Percentiles rank a stretch among this genome's conserved stretches.
These are phyloP conservation scores for Drosophila nasuta DNA, from an alignment of 1,140 invertebrate species.

Conservation along the genomic window DNA sequence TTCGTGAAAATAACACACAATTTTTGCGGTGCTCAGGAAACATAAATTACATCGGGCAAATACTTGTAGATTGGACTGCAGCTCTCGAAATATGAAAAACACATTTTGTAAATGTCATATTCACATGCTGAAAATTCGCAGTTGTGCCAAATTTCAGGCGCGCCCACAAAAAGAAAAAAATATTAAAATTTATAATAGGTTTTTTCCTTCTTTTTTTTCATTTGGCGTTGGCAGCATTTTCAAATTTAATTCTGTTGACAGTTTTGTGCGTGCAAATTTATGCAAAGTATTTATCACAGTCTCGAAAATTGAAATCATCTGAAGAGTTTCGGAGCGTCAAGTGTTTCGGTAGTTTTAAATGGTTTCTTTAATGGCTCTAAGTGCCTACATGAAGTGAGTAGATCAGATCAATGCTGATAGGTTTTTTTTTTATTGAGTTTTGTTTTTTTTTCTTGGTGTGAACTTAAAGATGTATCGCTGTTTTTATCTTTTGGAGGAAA, in stretches of 20 bases:
- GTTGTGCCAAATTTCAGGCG: slow-evolving; percentile 56
- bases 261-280: slow-evolving; percentile 59
- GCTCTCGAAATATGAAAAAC: slow-evolving; percentile 37
- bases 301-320: slow-evolving; percentile 36
- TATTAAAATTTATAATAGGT: slow-evolving; percentile 47
- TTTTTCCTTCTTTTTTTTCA: slow-evolving; percentile 2
- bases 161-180: slow-evolving; percentile 40
- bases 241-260: slow-evolving; percentile 45
- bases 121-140: slow-evolving; percentile 49
- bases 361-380: slow-evolving; percentile 30
- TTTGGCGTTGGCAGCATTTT: slow-evolving; percentile 43
- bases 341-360: slow-evolving; percentile 43
- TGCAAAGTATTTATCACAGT: slow-evolving; percentile 47
- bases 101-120: slow-evolving; percentile 66
- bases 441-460: background rate
- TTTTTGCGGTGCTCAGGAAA: slow-evolving; percentile 45
- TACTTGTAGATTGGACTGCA: slow-evolving; percentile 29
- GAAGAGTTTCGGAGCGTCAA: slow-evolving; percentile 32
- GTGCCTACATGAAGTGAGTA: slow-evolving; percentile 40
- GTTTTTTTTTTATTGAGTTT: background rate
- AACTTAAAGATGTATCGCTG: background rate
- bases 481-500: slow-evolving; percentile 1
- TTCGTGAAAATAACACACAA: slow-evolving; percentile 25
- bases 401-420: slow-evolving; percentile 29
- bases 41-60: slow-evolving; percentile 55